These are phyloP conservation scores for Cephalopterus ornatus DNA, from an alignment of 2,113 vertebrate genomes.

Conservation along the genomic window DNA sequence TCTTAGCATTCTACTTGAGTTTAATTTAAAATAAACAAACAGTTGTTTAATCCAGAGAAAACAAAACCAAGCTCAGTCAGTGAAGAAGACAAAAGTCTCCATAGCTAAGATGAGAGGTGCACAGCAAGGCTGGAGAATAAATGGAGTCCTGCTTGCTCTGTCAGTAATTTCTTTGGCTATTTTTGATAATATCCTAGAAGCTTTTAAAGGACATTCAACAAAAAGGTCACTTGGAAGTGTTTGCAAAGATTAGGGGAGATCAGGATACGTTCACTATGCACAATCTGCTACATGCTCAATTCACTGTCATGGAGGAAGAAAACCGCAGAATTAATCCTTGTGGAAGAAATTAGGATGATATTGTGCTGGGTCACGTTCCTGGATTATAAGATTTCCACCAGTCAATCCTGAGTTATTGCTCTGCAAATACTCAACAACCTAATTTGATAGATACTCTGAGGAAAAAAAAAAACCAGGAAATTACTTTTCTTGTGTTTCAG, in stretches of 20 bases:
- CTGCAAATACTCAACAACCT: constrained; percentile 70
- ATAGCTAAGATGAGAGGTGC: neutral
- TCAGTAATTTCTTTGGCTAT: neutral
- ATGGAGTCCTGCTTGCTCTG: neutral
- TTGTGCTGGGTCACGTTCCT: constrained; percentile 77
- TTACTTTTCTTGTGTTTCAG: constrained; percentile 33
- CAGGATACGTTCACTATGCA: constrained; percentile 65
- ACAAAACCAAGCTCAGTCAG: neutral
- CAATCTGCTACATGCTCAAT: constrained; percentile 66
- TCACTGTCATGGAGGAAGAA: constrained; percentile 66
- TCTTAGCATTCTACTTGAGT: neutral
- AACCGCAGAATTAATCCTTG: constrained; percentile 73
- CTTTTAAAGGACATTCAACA: constrained; percentile 69
- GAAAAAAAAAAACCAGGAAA: constrained; percentile 31
- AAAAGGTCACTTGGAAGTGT: constrained; percentile 70
- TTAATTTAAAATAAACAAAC: neutral
- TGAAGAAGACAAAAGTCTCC: neutral
- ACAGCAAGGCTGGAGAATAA: neutral
- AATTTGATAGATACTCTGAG: constrained; percentile 60
- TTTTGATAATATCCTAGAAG: constrained; percentile 51
- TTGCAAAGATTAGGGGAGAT: constrained; percentile 73
- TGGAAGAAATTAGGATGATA: constrained; percentile 71
- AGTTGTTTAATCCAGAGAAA: neutral
- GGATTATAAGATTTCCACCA: constrained; percentile 75
- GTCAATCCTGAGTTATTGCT: constrained; percentile 73